Evolutionary conservation across 2,113 vertebrate species (phyloP).

Genomic region (Euleptes europaea): DNA sequence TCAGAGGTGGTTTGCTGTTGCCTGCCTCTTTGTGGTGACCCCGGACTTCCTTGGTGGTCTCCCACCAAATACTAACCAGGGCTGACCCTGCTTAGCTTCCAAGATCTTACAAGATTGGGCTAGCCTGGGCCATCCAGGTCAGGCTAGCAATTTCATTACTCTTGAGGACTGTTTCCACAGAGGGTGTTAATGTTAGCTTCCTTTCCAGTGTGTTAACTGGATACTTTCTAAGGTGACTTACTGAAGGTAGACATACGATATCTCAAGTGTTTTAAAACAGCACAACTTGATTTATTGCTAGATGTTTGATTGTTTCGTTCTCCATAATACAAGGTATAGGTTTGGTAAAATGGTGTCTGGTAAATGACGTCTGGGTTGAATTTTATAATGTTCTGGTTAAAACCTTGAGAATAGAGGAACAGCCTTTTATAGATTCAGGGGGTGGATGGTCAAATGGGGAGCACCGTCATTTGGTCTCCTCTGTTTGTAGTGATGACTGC

Average conservation of each 20-base stretch:
- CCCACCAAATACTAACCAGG: too few relatives aligned
- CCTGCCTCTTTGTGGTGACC: too few relatives aligned
- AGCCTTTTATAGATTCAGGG: not conserved
- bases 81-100: too few relatives aligned
- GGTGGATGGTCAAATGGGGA: not conserved
- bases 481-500: not conserved
- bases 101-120: too few relatives aligned
- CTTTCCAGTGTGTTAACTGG: not conserved
- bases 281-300: not conserved
- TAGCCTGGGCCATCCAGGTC: too few relatives aligned
- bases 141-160: too few relatives aligned
- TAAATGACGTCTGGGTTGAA: not conserved
- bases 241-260: not conserved
- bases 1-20: too few relatives aligned
- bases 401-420: not conserved
- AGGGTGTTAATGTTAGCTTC: not conserved
- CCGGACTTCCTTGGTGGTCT: too few relatives aligned
- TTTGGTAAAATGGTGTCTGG: not conserved
- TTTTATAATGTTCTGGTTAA: not conserved
- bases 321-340: not conserved
- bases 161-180: not conserved
- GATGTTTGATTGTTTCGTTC: not conserved
- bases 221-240: not conserved
- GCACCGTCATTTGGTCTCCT: not conserved
- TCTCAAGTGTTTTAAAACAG: not conserved